A percentile compares a stretch with the other conserved stretches of the same genome.
Conservation (phyloP, 2,888 invertebrate genomes). For the Frankliniella intonsa region DNA sequence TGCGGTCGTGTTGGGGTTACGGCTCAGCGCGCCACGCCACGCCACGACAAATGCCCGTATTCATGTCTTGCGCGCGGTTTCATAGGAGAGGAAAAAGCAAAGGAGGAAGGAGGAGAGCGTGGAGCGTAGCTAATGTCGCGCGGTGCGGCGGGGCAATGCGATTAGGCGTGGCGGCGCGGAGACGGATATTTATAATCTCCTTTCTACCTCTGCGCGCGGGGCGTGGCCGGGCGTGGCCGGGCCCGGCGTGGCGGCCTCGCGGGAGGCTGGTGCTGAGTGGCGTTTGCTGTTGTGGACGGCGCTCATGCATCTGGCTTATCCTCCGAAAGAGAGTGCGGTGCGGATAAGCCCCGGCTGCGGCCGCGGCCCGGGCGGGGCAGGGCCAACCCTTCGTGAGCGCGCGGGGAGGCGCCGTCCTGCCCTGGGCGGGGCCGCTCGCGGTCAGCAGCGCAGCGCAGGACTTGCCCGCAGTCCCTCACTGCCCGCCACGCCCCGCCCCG, state of each 20-base stretch:
- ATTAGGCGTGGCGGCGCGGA: not conserved
- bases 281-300: not conserved
- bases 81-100: not conserved
- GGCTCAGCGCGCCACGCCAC: not conserved
- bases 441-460: too few relatives aligned
- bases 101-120: not conserved
- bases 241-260: not conserved
- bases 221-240: not conserved
- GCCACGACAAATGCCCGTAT: not conserved
- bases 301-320: slow-evolving; percentile 4
- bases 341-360: too few relatives aligned
- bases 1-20: slow-evolving; percentile 2
- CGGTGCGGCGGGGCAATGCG: not conserved
- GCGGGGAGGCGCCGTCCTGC: too few relatives aligned
- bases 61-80: not conserved
- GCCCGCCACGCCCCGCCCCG: too few relatives aligned
- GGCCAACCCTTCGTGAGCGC: too few relatives aligned
- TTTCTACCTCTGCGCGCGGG: not conserved
- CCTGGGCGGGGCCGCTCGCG: too few relatives aligned
- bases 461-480: too few relatives aligned
- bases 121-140: not conserved
- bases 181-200: slow-evolving; percentile 1
- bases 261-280: not conserved
- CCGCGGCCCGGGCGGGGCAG: too few relatives aligned
- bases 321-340: not conserved